Base-by-base conservation (phyloP, 2,113 vertebrate species). In the Myocastor coypus region DNA sequence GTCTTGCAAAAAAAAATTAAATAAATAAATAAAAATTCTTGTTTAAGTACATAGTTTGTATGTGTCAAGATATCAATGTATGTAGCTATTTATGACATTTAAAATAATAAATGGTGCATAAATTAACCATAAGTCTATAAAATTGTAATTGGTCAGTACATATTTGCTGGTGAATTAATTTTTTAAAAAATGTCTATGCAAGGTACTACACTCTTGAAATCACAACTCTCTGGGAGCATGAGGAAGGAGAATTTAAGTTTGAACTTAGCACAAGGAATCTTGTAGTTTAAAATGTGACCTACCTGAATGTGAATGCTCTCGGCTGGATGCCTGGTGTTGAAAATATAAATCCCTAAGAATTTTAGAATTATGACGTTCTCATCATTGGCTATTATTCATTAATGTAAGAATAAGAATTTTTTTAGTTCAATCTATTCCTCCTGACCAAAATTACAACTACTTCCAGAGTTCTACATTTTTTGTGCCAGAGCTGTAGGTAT, bases 91-190 rank as follows among this genome's bases (percentile, higher is more conserved):
- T 50, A 24, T 81, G 32, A 55, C n/a, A 75, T 7, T 8, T 59
- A 88, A 87, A 59, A 71, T 92, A 75, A 61, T 52, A 84, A 83
- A 28, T 63, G 34, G 1, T 4, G 5, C 8, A 5, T 75, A 82
- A 37, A 73, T 95, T 88, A 92, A 5, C 81, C 24, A 94, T 16
- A 50, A 17, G 4, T 5, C 37, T 82, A 24, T 6, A 8, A 10
- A 80, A 9, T 89, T 81, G 20, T 61, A 13, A 2, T 86, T 77
- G 46, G 24, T 84, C 32, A 88, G 28, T 22, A 61, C 68, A 75
- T 92, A 80, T 83, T 93, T 71, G 10, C 59, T 88, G 42, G 83
- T 50, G 19, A 69, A 91, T n/a, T n/a, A n/a, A n/a, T n/a, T n/a
- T n/a, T n/a, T n/a, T n/a, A n/a, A n/a, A n/a, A n/a, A n/a, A n/a